phyloP scores from a whole-genome alignment of 2,113 vertebrate species.

The Antennarius striatus region DNA sequence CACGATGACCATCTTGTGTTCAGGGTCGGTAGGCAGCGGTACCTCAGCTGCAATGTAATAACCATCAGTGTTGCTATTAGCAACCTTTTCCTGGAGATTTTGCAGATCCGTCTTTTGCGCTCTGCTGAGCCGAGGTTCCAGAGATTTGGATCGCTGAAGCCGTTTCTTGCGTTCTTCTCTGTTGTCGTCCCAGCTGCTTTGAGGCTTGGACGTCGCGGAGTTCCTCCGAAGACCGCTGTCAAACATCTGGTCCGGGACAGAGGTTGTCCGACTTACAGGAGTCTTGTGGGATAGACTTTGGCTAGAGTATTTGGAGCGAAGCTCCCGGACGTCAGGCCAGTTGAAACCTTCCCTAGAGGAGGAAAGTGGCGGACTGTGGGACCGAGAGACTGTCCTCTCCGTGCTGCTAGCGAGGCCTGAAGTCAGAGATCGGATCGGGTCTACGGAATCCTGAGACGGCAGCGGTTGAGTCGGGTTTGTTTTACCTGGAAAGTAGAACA shows the following conservation, averaged over 20 bases:
- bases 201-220: constrained; percentile 37
- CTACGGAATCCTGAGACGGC: constrained; percentile 21
- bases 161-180: constrained; percentile 11
- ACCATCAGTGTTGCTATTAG: not conserved
- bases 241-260: constrained; percentile 73
- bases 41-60: constrained; percentile 78
- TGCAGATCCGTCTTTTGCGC: constrained; percentile 37
- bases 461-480: constrained; percentile 30
- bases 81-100: constrained; percentile 29
- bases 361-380: constrained; percentile 76
- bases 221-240: constrained; percentile 44
- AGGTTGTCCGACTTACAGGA: constrained; percentile 40
- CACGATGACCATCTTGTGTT: constrained; percentile 76
- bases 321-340: constrained; percentile 88
- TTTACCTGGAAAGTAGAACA: constrained; percentile 67
- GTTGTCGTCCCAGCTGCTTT: not conserved
- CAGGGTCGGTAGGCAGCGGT: constrained; percentile 62
- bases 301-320: constrained; percentile 82
- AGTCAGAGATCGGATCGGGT: constrained; percentile 3
- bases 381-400: not conserved
- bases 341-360: constrained; percentile 77
- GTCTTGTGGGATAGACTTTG: not conserved
- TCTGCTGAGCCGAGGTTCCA: constrained; percentile 57
- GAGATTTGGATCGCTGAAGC: constrained; percentile 62
- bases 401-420: constrained; percentile 1